phyloP scores from a whole-genome alignment of 2,113 vertebrate species.

The Oryzias melastigma region DNA sequence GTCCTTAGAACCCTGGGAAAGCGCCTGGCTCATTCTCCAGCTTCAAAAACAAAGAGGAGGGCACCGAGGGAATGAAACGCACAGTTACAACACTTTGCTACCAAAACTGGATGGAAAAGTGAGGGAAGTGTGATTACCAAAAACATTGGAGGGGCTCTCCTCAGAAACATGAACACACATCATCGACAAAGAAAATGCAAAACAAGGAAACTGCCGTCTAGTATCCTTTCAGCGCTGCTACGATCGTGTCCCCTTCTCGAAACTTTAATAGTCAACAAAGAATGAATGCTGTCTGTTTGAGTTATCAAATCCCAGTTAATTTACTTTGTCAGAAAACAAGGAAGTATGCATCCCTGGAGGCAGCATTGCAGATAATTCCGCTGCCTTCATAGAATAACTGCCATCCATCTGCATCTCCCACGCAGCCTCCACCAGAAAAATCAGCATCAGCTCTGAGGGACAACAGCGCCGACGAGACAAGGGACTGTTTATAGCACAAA shows the following conservation, averaged over 20 bases:
- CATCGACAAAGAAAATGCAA: constrained; percentile 27
- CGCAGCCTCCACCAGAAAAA: constrained; percentile 58
- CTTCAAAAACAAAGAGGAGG: constrained; percentile 67
- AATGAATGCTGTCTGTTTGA: constrained; percentile 54
- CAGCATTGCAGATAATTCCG: constrained; percentile 64
- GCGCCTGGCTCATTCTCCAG: constrained; percentile 62
- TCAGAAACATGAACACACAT: constrained; percentile 38
- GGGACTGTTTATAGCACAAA: constrained; percentile 51
- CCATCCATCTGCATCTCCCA: constrained; percentile 68
- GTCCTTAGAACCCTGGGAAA: constrained; percentile 77
- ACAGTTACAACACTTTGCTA: constrained; percentile 51
- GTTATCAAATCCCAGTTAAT: constrained; percentile 73
- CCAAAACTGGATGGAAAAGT: constrained; percentile 63
- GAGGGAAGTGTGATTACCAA: constrained; percentile 64
- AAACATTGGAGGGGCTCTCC: constrained; percentile 61
- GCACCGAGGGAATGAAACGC: constrained; percentile 55
- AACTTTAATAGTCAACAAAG: constrained; percentile 12
- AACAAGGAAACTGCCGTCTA: constrained; percentile 6
- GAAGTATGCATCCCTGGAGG: constrained; percentile 71
- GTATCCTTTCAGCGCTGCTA: not conserved
- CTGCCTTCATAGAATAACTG: constrained; percentile 66
- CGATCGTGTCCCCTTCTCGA: constrained; percentile 15
- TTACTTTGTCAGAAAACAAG: constrained; percentile 74
- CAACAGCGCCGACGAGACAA: constrained; percentile 51
- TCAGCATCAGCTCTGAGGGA: constrained; percentile 39